These are phyloP conservation scores for Heliangelus exortis DNA, from an alignment of 2,797 vertebrate genomes.

Conservation along the genomic window DNA sequence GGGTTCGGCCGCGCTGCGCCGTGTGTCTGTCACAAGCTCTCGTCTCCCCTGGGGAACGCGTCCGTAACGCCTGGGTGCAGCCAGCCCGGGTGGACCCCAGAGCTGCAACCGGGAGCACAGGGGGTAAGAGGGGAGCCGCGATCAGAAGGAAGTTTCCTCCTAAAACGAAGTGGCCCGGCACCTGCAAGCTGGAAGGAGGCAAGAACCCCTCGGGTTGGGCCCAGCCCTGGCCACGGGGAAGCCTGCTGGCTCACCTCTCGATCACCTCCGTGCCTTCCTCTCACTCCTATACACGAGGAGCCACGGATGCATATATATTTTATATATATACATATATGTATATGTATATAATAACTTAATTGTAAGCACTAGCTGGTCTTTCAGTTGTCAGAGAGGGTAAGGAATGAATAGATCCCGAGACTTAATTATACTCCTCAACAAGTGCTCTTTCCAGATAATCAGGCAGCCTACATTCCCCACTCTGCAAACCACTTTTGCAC, in stretches of 20 bases:
- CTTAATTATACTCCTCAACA: neutral
- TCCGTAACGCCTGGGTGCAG: accelerated
- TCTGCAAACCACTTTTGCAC: neutral
- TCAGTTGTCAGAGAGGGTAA: neutral
- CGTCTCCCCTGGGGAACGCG: accelerated
- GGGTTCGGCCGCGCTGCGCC: neutral
- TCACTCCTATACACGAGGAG: accelerated
- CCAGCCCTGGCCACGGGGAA: neutral
- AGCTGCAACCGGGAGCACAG: accelerated
- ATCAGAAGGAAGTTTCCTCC: accelerated
- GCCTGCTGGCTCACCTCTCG: neutral
- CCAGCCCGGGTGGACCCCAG: accelerated
- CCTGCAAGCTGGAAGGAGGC: accelerated
- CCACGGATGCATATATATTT: neutral
- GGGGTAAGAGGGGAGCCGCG: accelerated
- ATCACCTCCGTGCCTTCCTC: neutral
- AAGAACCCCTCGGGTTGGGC: neutral
- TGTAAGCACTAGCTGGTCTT: neutral
- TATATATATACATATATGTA: neutral
- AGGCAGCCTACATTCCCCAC: neutral
- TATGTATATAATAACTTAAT: too few relatives aligned
- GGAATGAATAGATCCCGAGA: neutral
- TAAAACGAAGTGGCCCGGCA: accelerated
- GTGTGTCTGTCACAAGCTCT: neutral
- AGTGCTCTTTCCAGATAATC: neutral